Evolutionary conservation across 2,888 invertebrate species (phyloP).

Genomic region (Lapara coniferarum): DNA sequence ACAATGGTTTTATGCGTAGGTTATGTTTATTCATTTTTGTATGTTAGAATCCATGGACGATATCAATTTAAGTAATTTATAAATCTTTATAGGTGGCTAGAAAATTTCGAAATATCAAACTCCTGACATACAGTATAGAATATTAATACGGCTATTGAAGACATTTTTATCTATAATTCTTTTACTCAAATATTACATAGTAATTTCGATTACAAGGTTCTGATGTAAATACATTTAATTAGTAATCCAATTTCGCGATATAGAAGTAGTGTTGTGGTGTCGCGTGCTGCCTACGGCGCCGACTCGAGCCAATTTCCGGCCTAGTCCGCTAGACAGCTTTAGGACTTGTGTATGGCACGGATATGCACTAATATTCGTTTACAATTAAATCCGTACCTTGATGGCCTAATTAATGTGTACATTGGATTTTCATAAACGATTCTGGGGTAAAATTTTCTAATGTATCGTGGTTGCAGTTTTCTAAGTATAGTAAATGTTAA

Average conservation of each 20-base stretch:
- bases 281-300: conserved; percentile 1
- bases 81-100: too few species aligned
- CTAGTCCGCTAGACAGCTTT: conserved; percentile 22
- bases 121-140: too few species aligned
- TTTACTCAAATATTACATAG: too few species aligned
- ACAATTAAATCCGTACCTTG: background rate
- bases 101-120: too few species aligned
- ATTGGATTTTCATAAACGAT: background rate
- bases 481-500: too few species aligned
- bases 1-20: too few species aligned
- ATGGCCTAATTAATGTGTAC: background rate
- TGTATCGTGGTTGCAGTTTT: background rate
- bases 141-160: too few species aligned
- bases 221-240: conserved; percentile 16
- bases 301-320: conserved; percentile 27
- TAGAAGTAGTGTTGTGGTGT: conserved; percentile 10
- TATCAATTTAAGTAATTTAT: too few species aligned
- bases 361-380: conserved; percentile 18
- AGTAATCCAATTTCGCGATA: conserved; percentile 16
- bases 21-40: too few species aligned
- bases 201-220: background rate
- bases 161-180: too few species aligned
- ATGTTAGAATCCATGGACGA: too few species aligned
- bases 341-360: conserved; percentile 17
- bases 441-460: background rate